Conservation (phyloP, 1,140 invertebrate genomes). For the Sarcophaga bullata region DNA sequence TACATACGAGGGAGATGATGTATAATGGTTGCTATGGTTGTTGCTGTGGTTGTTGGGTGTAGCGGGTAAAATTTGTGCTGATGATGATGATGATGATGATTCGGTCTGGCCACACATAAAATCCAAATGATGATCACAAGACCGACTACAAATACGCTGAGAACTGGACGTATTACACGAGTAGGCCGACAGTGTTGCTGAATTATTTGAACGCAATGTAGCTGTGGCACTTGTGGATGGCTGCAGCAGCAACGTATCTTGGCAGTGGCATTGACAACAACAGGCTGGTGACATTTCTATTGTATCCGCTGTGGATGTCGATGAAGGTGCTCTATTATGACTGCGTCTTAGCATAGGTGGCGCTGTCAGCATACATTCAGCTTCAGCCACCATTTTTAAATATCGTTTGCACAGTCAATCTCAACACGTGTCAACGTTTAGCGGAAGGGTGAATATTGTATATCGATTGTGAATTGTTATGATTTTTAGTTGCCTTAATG, state of each 20-base stretch:
- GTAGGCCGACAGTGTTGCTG: conserved; percentile 4
- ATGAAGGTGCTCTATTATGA: conserved; percentile 21
- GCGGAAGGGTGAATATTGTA: background rate
- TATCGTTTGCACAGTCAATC: background rate
- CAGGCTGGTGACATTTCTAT: conserved; percentile 8
- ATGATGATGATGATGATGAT: background rate
- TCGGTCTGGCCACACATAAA: conserved; percentile 16
- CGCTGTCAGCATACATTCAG: conserved; percentile 20
- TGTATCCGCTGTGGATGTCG: conserved; percentile 9
- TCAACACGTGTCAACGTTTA: background rate
- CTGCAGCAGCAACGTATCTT: background rate
- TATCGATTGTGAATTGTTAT: background rate
- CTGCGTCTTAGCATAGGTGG: background rate
- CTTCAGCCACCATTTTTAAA: conserved; percentile 6
- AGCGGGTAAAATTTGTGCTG: conserved; percentile 23
- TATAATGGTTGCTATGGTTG: background rate
- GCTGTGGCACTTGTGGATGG: conserved; percentile 21
- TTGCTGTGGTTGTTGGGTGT: conserved; percentile 23
- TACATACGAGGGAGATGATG: background rate
- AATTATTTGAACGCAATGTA: conserved; percentile 22
- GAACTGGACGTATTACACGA: conserved; percentile 1
- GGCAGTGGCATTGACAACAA: conserved; percentile 30
- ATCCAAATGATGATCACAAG: conserved; percentile 19
- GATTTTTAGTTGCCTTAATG: background rate
- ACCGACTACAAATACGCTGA: conserved; percentile 23